Evolutionary conservation across 2,113 vertebrate genomes (phyloP).

Genomic region (Cricetomys ansorgei): DNA sequence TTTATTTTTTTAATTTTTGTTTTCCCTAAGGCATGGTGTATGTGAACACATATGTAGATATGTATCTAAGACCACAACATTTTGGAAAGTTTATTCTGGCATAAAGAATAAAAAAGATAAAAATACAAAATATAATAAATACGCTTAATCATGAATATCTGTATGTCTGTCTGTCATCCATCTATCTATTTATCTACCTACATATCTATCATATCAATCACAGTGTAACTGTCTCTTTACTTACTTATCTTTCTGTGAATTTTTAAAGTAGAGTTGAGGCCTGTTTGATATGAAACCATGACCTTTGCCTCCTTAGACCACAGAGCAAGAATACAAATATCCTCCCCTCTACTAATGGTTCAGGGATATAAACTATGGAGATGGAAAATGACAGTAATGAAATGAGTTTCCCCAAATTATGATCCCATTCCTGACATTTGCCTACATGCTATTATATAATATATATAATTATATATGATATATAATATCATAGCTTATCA

Average conservation of each 20-base stretch:
- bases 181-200: background rate
- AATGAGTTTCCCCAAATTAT: background rate
- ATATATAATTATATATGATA: too few relatives aligned
- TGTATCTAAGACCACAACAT: background rate
- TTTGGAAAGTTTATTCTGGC: slow-evolving; percentile 42
- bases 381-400: background rate
- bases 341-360: too few relatives aligned
- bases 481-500: background rate
- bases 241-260: background rate
- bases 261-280: background rate
- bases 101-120: background rate
- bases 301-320: background rate
- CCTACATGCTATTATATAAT: background rate
- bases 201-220: background rate
- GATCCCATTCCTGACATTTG: background rate
- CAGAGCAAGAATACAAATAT: background rate
- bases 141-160: too few relatives aligned
- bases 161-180: background rate
- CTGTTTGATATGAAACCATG: background rate
- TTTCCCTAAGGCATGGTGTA: slow-evolving; percentile 1
- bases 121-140: background rate
- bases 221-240: background rate
- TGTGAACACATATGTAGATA: background rate
- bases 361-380: rapidly evolving
- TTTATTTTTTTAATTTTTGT: background rate